Percentiles rank a stretch among this genome's conserved stretches.
These are phyloP conservation scores for Cephus rjabovi DNA, from an alignment of 2,888 invertebrate genomes.

Conservation along the genomic window DNA sequence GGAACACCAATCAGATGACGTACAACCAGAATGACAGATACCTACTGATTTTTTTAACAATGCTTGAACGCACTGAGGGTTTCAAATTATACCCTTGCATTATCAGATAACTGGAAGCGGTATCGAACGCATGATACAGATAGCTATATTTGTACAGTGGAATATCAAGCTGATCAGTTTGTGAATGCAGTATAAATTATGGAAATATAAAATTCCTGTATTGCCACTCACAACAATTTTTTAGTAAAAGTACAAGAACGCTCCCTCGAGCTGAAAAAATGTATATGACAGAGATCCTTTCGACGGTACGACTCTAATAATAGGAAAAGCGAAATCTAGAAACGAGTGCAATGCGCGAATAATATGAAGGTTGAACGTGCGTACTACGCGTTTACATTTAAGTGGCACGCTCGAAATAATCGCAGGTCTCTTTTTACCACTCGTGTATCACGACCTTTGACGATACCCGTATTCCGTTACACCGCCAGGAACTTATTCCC, in stretches of 20 bases:
- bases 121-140: background rate
- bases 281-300: background rate
- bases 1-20: background rate
- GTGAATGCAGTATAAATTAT: background rate
- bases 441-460: background rate
- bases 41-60: background rate
- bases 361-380: constrained; percentile 26
- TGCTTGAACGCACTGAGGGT: background rate
- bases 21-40: background rate
- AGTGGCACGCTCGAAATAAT: background rate
- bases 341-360: constrained; percentile 34
- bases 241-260: background rate
- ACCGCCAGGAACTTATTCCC: background rate
- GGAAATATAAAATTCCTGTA: background rate
- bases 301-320: constrained; percentile 38
- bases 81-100: background rate
- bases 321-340: constrained; percentile 36
- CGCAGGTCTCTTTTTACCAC: background rate
- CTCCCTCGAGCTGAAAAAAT: background rate
- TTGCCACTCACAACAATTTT: background rate
- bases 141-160: background rate
- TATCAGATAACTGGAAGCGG: background rate
- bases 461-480: background rate
- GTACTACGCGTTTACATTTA: background rate
- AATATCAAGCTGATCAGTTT: background rate